Conservation (phyloP, 2,888 invertebrate genomes). For the Fragum sueziense region DNA sequence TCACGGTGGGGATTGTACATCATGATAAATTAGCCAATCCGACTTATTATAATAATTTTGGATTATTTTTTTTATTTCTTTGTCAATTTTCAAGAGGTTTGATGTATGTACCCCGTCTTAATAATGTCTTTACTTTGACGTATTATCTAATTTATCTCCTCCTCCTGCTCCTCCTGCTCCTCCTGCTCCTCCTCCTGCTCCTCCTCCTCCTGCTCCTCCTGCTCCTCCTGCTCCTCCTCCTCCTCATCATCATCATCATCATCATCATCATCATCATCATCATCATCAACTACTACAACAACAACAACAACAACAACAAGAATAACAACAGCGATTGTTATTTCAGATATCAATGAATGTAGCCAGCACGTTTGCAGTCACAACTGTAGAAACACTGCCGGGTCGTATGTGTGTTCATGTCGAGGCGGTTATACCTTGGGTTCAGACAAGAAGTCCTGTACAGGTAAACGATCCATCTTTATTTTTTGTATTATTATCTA, state of each 20-base stretch:
- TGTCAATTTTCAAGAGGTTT: too few relatives aligned
- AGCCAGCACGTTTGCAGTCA: neutral
- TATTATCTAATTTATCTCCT: too few relatives aligned
- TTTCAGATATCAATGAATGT: conserved; percentile 26
- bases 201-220: neutral
- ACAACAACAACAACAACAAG: neutral
- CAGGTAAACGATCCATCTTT: neutral
- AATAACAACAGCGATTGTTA: too few relatives aligned
- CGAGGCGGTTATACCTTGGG: conserved; percentile 5
- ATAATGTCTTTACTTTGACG: neutral
- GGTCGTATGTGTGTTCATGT: conserved; percentile 15
- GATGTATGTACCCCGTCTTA: too few relatives aligned
- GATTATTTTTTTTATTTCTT: too few relatives aligned
- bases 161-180: too few relatives aligned
- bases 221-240: too few relatives aligned
- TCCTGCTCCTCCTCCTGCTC: neutral
- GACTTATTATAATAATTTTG: too few relatives aligned
- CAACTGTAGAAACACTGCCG: conserved; percentile 5
- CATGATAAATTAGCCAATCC: too few relatives aligned
- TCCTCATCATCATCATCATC: too few relatives aligned
- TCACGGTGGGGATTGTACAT: too few relatives aligned
- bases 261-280: neutral
- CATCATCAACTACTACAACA: neutral
- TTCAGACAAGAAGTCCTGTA: neutral
- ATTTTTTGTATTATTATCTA: neutral